Conservation (phyloP, 2,888 invertebrate genomes). For the Lepidochrysops patricia region DNA sequence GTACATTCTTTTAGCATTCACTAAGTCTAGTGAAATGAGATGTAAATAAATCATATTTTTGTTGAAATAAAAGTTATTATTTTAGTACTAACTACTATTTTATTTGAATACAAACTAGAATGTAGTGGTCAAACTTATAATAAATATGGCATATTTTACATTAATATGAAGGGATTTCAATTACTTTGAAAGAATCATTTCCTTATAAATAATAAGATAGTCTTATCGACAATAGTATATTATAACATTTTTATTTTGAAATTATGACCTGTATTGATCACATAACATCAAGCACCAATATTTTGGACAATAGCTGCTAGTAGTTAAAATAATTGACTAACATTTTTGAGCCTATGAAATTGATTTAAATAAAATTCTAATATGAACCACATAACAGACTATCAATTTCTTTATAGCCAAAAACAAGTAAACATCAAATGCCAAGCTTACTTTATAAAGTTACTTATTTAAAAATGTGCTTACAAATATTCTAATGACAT, state of each 20-base stretch:
- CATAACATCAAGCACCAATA: conserved; percentile 54
- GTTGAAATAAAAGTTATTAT: conserved; percentile 17
- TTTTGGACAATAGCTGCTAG: conserved; percentile 18
- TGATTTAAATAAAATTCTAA: neutral
- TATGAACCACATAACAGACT: too few relatives aligned
- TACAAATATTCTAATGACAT: neutral
- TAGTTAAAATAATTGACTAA: neutral
- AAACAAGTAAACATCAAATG: too few relatives aligned
- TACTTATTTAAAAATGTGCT: neutral
- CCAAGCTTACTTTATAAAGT: neutral
- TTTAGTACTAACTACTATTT: neutral
- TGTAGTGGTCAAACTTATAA: neutral
- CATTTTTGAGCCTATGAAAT: neutral
- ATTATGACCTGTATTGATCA: conserved; percentile 21
- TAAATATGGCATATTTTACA: neutral
- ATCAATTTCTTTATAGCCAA: too few relatives aligned
- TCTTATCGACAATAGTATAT: neutral
- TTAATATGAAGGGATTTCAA: neutral
- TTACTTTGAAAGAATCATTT: neutral
- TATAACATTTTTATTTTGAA: neutral
- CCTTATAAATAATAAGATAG: neutral
- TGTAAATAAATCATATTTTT: conserved; percentile 18
- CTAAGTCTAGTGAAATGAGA: conserved; percentile 17
- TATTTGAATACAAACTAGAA: neutral
- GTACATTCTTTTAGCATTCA: conserved; percentile 24